phyloP scores from a whole-genome alignment of 2,888 invertebrate species.

The Saturnia pavonia region DNA sequence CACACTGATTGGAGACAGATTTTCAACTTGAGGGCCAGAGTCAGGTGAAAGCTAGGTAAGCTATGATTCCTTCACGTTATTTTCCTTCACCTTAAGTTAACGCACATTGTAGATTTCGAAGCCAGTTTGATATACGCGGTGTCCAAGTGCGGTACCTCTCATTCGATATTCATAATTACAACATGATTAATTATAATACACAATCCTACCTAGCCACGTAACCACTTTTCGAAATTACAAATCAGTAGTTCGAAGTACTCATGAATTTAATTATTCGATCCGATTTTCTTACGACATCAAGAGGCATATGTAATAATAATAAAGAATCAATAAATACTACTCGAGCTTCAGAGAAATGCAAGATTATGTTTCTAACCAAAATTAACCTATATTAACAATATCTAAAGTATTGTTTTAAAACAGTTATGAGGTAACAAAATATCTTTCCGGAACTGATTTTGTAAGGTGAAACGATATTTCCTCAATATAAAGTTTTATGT shows the following conservation, averaged over 20 bases:
- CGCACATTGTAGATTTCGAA: not conserved
- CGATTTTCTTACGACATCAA: too few relatives aligned
- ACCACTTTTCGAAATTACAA: too few relatives aligned
- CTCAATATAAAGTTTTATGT: not conserved
- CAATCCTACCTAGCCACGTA: too few relatives aligned
- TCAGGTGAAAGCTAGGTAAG: not conserved
- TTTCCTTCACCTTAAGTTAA: not conserved
- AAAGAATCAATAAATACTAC: not conserved
- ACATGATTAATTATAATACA: too few relatives aligned
- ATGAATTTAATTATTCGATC: too few relatives aligned
- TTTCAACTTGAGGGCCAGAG: not conserved
- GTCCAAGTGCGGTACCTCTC: too few relatives aligned
- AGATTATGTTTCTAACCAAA: not conserved
- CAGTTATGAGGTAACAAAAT: not conserved
- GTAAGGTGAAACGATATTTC: not conserved
- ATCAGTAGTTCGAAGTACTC: too few relatives aligned
- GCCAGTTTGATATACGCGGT: not conserved
- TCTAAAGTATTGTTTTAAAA: not conserved
- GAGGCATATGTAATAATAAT: not conserved
- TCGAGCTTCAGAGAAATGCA: not conserved
- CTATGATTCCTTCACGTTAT: not conserved
- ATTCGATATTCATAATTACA: too few relatives aligned
- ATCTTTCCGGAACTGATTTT: not conserved
- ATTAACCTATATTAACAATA: not conserved
- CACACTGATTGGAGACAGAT: too few relatives aligned